Evolutionary conservation across 2,797 vertebrate genomes (phyloP), one percentile per base, ranked within the genome.

Genomic region (Galaxias olidus): DNA sequence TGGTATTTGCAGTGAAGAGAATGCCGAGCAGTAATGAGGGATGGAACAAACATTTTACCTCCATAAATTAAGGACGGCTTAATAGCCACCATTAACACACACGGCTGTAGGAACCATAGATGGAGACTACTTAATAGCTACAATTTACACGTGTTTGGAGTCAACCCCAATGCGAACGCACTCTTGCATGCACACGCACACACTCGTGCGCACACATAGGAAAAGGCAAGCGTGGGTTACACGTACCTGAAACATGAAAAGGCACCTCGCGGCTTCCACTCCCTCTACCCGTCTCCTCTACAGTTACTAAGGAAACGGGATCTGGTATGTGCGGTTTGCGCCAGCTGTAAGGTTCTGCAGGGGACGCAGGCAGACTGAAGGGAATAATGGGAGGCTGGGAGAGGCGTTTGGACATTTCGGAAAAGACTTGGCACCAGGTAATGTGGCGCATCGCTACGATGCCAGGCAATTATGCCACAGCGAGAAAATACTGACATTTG

Each of bases 221-320:
- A 43, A 47, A 48, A 63, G 43, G 46, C 46, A 5, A 15, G 50
- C 73, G 73, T 73, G 74, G n/a, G n/a, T n/a, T n/a, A n/a, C 54
- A 40, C 44, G 17, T 69, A 76, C 61, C 59, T 66, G 59, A 68
- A 18, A 59, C 64, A 59, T 63, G 60, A 51, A 78, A 76, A 69
- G 61, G 67, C 76, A 61, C 48, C 59, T 73, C 65, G 10, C 14
- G 55, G 72, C 46, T 57, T 46, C 55, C 66, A 56, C 66, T 50
- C 41, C 77, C 74, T 72, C 66, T 73, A 51, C 11, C 58, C 45
- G 68, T 69, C 52, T 49, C 45, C 58, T 58, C 69, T 66, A 71
- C 82, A 72, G 89, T 91, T 90, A 90, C 90, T 91, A 90, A 30
- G 88, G 90, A 88, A 87, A 91, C 88, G 68, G 65, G 78, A 78